Percentiles rank a stretch among this genome's conserved stretches.
Conservation (phyloP, 2,888 invertebrate genomes). For the Synanthedon vespiformis region DNA sequence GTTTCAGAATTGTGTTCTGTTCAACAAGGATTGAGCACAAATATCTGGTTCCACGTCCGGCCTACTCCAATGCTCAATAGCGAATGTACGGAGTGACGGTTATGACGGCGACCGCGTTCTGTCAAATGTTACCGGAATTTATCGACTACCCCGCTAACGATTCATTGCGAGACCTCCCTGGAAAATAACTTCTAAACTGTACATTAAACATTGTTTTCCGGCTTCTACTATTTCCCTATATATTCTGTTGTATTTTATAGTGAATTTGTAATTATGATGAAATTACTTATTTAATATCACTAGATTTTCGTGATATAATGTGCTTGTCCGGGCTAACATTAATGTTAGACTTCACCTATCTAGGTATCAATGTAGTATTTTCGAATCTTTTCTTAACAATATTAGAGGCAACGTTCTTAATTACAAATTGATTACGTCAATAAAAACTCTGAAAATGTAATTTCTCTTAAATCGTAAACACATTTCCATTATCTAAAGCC, state of each 20-base stretch:
- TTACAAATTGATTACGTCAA: too few species aligned
- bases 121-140: conserved; percentile 39
- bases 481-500: conserved; percentile 7
- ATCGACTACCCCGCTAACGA: conserved; percentile 43
- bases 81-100: conserved; percentile 5
- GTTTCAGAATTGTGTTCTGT: neutral
- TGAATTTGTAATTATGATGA: too few species aligned
- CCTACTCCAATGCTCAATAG: conserved; percentile 22
- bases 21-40: conserved; percentile 13
- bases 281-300: too few species aligned
- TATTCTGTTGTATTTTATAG: too few species aligned
- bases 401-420: too few species aligned
- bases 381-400: too few species aligned
- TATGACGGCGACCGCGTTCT: conserved; percentile 36
- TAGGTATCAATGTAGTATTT: too few species aligned
- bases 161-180: conserved; percentile 10
- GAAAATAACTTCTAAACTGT: neutral
- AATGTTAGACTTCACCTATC: too few species aligned
- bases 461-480: conserved; percentile 1
- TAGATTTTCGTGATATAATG: too few species aligned
- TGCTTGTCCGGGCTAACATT: too few species aligned
- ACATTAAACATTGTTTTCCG: conserved; percentile 1
- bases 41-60: conserved; percentile 17
- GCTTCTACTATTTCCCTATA: too few species aligned
- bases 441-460: neutral